phyloP scores from a whole-genome alignment of 2,797 vertebrate genomes.

The Tragelaphus eurycerus region DNA sequence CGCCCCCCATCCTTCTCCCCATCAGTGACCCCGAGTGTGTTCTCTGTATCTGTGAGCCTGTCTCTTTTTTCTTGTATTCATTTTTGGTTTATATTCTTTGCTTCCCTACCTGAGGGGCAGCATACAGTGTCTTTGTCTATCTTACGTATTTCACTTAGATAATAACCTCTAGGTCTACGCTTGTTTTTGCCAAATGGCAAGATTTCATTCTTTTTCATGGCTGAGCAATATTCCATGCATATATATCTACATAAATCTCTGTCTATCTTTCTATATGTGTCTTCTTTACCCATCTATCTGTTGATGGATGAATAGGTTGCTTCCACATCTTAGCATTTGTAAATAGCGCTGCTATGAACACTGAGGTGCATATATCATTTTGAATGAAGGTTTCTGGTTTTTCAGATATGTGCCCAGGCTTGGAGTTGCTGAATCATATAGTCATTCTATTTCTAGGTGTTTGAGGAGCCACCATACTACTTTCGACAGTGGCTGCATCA shows the following conservation, averaged over 20 bases:
- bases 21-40: accelerated
- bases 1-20: not conserved
- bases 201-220: not conserved
- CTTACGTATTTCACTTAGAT: not conserved
- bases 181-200: not conserved
- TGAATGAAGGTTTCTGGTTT: not conserved
- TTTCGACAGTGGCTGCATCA: not conserved
- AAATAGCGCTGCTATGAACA: not conserved
- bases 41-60: not conserved
- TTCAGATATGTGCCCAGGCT: no score
- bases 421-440: not conserved
- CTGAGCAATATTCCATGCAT: not conserved
- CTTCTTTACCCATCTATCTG: not conserved
- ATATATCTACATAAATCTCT: not conserved
- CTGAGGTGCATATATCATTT: not conserved
- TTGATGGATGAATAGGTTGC: not conserved
- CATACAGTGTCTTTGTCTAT: not conserved
- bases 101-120: not conserved
- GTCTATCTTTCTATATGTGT: not conserved
- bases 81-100: not conserved
- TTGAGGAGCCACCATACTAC: not conserved
- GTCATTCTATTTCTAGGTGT: not conserved
- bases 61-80: not conserved
- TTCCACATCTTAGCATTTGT: not conserved
- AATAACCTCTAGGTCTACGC: not conserved